Percentiles rank a stretch among this genome's conserved stretches.
These are phyloP conservation scores for Holotrichia oblita DNA, from an alignment of 1,140 invertebrate species.

Conservation along the genomic window DNA sequence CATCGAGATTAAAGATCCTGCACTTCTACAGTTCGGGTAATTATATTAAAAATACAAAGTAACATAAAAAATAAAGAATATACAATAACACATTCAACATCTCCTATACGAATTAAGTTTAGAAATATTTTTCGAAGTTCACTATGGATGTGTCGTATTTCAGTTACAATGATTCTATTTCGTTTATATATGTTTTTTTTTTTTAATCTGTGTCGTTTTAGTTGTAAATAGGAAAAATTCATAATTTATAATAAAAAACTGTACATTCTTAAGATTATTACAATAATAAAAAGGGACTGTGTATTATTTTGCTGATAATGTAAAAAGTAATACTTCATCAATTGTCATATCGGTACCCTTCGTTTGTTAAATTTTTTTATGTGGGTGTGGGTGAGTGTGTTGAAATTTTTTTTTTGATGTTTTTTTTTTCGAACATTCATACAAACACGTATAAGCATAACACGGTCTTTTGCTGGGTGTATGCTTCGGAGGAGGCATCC, in stretches of 20 bases:
- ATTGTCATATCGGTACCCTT: slow-evolving; percentile 6
- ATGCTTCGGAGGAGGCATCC: background rate
- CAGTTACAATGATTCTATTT: background rate
- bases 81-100: background rate
- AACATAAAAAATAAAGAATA: background rate
- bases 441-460: background rate
- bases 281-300: slow-evolving; percentile 11
- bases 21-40: background rate
- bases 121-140: background rate
- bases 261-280: background rate
- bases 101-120: too few species aligned
- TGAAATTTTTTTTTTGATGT: slow-evolving; percentile 3
- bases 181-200: background rate
- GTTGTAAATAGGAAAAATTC: slow-evolving; percentile 1
- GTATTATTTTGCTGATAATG: slow-evolving; percentile 12
- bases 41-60: background rate
- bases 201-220: background rate
- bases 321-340: background rate
- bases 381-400: too few species aligned
- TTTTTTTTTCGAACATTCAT: background rate
- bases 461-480: background rate
- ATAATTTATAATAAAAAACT: slow-evolving; percentile 15
- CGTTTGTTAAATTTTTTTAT: background rate
- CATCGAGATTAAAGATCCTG: too few species aligned
- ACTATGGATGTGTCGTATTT: background rate